Evolutionary conservation across 2,113 vertebrate species (phyloP).

Genomic region (Neofelis nebulosa): DNA sequence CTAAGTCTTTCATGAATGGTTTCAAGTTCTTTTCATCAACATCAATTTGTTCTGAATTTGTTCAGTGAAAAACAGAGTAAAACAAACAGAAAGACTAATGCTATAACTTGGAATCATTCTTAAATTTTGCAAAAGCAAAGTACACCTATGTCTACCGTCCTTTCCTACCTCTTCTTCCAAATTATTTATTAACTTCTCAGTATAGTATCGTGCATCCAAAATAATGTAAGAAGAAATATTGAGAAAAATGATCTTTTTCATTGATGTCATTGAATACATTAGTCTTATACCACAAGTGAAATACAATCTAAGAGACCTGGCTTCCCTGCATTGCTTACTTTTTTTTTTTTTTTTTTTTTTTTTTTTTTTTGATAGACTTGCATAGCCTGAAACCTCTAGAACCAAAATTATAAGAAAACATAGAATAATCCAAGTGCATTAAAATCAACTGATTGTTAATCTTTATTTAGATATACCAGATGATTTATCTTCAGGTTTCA

Average conservation of each 20-base stretch:
- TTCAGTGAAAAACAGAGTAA: not conserved
- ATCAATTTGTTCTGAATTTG: not conserved
- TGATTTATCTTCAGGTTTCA: not conserved
- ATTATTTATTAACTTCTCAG: not conserved
- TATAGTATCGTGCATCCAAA: not conserved
- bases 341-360: not conserved
- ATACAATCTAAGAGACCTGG: not conserved
- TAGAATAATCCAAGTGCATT: not conserved
- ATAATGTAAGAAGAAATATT: not conserved
- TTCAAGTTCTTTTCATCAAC: constrained; percentile 12
- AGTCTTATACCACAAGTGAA: not conserved
- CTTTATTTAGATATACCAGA: not conserved
- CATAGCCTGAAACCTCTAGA: not conserved
- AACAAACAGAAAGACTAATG: not conserved
- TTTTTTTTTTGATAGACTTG: not conserved
- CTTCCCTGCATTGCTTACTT: not conserved
- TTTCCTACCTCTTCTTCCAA: not conserved
- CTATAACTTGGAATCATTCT: not conserved
- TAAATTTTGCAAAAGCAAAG: not conserved
- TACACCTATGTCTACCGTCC: accelerated
- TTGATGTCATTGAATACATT: not conserved
- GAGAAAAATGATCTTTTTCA: not conserved
- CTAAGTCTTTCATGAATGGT: not conserved
- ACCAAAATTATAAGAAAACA: not conserved
- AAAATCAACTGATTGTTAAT: not conserved